Conservation (phyloP, 2,797 vertebrate species). For the Rhinella marina region DNA sequence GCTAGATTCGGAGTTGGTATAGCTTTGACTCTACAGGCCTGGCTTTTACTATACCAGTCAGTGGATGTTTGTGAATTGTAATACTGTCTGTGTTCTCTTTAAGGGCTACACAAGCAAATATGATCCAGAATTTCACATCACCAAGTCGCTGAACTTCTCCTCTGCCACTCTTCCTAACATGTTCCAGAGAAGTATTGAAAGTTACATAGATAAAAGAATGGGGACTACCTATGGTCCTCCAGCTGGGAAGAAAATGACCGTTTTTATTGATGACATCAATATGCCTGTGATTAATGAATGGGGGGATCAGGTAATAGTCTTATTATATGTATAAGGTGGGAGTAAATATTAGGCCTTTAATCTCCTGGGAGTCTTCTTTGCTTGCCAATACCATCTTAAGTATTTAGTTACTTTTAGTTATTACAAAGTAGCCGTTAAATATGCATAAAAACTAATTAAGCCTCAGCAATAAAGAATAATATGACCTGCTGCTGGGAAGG, state of each 20-base stretch:
- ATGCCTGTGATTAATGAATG: constrained; percentile 89
- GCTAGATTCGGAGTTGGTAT: no score
- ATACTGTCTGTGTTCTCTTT: constrained; percentile 59
- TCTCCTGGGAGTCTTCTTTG: background rate
- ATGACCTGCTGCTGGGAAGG: background rate
- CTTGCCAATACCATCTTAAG: background rate
- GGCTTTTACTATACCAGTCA: background rate
- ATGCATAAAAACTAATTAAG: background rate
- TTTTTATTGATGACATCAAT: constrained; percentile 88
- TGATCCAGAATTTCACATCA: constrained; percentile 78
- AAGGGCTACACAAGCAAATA: constrained; percentile 81
- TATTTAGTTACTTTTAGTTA: background rate
- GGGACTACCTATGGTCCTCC: constrained; percentile 84
- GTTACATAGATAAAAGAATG: constrained; percentile 85
- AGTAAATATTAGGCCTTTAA: background rate
- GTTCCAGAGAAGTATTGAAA: constrained; percentile 82
- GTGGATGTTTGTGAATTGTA: background rate
- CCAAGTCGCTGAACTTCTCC: constrained; percentile 83
- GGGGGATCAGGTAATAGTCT: constrained; percentile 85
- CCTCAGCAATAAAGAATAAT: background rate
- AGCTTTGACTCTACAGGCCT: no score
- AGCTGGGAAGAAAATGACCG: constrained; percentile 81
- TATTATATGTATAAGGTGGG: background rate
- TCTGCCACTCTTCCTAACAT: constrained; percentile 82
- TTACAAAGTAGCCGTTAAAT: background rate